Evolutionary conservation across 2,888 invertebrate species (phyloP), one percentile per base, ranked within the genome.

Genomic region (Tinea trinotella): DNA sequence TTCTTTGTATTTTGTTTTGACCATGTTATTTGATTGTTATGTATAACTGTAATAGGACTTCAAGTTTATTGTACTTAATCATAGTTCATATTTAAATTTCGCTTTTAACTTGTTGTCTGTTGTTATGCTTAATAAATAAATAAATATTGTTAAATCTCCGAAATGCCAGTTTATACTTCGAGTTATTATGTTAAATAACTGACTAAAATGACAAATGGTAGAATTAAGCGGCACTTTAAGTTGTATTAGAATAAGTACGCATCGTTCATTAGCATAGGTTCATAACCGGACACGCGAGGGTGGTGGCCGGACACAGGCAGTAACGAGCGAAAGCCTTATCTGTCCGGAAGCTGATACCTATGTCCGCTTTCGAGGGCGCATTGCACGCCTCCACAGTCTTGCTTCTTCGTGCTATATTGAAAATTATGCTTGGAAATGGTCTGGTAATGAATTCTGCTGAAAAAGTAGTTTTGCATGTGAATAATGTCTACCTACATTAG

Each of bases 241-340:
- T 7, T 30, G 3, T 2, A 17, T 46, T 19, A 18, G 46, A 19
- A 18, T 46, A 4, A 46, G 18, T 46, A 46, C 10, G 19, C 46
- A 36, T 6, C 17, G 18, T 3, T 6, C 6, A 53, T 53, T 53
- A 44, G 54, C 54, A 53, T 54, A 44, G 22, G n/a, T 34, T 54
- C 54, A 54, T 54, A 54, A 54, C 54, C 54, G 54, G 53, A 53
- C 22, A 35, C 36, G 36, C 15, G 52, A 7, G 19, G 48, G 10
- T 36, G 20, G 36, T 35, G 35, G 12, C 30, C 34, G 35, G 52
- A 52, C 35, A 18, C 52, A 35, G 40, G 19, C 34, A 10, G 40
- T 53, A 36, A 22, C 40, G 36, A 53, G 20, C 53, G n/a, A n/a
- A n/a, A 48, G 53, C 40, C 34, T 53, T 53, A 53, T 53, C 53